Conservation (phyloP, 2,113 vertebrate species). For the Dasyurus viverrinus region DNA sequence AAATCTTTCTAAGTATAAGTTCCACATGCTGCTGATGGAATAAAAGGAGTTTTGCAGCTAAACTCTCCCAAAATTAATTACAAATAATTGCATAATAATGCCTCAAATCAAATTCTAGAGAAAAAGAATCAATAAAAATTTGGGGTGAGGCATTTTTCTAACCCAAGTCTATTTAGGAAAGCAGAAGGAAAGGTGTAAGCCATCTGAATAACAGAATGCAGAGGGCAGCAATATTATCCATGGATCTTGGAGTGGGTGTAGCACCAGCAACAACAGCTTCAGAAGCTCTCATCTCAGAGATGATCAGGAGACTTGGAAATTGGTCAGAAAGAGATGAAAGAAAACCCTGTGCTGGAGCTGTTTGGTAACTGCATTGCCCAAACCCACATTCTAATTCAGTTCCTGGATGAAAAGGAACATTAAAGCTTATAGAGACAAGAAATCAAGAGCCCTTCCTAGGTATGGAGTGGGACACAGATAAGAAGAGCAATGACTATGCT, state of each 20-base stretch:
- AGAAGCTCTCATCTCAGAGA: not conserved
- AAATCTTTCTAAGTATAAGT: not conserved
- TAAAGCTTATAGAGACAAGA: not conserved
- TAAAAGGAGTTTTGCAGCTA: not conserved
- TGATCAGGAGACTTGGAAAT: not conserved
- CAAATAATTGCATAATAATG: not conserved
- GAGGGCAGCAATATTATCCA: not conserved
- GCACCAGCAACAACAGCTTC: not conserved
- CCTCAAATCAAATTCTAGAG: not conserved
- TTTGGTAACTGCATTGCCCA: not conserved
- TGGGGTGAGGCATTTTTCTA: not conserved
- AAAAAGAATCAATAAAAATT: not conserved
- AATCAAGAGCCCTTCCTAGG: not conserved
- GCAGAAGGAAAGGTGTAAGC: not conserved
- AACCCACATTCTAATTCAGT: not conserved
- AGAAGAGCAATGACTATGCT: not conserved
- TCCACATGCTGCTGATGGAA: not conserved
- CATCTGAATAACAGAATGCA: not conserved
- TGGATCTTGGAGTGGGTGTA: not conserved
- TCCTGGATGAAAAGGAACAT: not conserved
- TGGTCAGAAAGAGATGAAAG: not conserved
- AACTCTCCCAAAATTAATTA: not conserved
- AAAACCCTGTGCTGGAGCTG: not conserved
- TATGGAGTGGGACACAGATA: not conserved
- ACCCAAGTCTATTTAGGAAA: not conserved